Conservation (phyloP, 2,888 invertebrate species). For the Nomada ruficornis region DNA sequence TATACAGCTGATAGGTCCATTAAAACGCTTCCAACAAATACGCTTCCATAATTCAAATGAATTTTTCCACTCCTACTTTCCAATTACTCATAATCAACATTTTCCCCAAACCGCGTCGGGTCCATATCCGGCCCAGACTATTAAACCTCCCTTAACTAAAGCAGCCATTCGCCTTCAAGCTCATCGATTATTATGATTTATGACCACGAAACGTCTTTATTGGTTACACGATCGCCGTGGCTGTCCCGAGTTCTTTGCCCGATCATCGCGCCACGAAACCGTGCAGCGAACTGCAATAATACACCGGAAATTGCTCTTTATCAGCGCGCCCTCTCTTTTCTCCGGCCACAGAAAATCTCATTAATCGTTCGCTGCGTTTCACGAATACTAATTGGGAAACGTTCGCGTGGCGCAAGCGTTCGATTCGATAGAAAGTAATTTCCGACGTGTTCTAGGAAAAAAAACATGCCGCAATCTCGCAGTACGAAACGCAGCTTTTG, state of each 20-base stretch:
- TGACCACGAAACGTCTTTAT: conserved; percentile 43
- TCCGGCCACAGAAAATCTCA: conserved; percentile 43
- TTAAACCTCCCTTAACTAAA: conserved; percentile 6
- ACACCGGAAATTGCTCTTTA: conserved; percentile 46
- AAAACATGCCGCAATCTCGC: conserved; percentile 35
- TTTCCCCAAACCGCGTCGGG: not conserved
- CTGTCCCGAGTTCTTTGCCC: not conserved
- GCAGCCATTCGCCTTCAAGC: conserved; percentile 23
- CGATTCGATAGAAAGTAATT: conserved; percentile 8
- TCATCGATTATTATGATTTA: conserved; percentile 55
- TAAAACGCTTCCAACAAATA: not conserved
- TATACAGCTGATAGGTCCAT: not conserved
- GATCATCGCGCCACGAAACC: conserved; percentile 26
- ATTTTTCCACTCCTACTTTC: not conserved
- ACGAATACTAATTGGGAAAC: not conserved
- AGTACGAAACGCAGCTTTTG: conserved; percentile 41
- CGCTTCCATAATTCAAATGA: not conserved
- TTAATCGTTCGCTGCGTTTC: conserved; percentile 27
- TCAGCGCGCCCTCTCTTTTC: not conserved
- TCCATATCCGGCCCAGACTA: conserved; percentile 5
- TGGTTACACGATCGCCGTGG: conserved; percentile 15
- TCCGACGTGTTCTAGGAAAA: not conserved
- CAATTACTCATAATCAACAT: not conserved
- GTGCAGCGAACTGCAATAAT: conserved; percentile 40
- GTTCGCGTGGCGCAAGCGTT: not conserved